phyloP scores from a whole-genome alignment of 35 echinoderm and acorn worm genomes.

The Stichopus chloronotus region DNA sequence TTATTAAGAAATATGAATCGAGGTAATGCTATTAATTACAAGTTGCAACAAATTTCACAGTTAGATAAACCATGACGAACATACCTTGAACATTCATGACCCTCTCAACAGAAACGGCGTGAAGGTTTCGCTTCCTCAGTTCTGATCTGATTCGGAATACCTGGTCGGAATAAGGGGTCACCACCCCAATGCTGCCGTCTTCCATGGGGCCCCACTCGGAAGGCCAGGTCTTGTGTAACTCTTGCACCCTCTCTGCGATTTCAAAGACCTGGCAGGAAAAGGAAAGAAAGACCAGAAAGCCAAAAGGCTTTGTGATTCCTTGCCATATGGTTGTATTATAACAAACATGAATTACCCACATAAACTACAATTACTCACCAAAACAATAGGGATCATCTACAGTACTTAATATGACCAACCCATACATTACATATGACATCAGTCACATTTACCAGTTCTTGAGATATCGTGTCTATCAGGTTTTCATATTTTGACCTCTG shows the following conservation, averaged over 20 bases:
- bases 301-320: not conserved
- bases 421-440: no score
- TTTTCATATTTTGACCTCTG: no score
- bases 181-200: constrained; percentile 92
- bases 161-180: constrained; percentile 93
- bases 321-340: no score
- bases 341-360: no score
- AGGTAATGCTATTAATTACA: no score
- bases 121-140: constrained; percentile 80
- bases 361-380: no score
- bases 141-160: constrained; percentile 96
- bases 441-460: no score
- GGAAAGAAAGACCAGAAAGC: not conserved
- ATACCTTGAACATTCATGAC: constrained; percentile 98
- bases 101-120: constrained; percentile 85
- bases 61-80: not conserved
- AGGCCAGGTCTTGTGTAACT: constrained; percentile 91
- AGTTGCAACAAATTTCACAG: no score
- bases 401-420: no score
- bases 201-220: constrained; percentile 86
- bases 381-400: no score
- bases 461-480: no score
- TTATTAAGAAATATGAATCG: no score
- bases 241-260: constrained; percentile 77
- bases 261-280: constrained; percentile 84